A percentile compares a stretch with the other conserved stretches of the same genome.
Evolutionary conservation across 1,140 invertebrate species (phyloP).

Genomic region (Nautilus pompilius): DNA sequence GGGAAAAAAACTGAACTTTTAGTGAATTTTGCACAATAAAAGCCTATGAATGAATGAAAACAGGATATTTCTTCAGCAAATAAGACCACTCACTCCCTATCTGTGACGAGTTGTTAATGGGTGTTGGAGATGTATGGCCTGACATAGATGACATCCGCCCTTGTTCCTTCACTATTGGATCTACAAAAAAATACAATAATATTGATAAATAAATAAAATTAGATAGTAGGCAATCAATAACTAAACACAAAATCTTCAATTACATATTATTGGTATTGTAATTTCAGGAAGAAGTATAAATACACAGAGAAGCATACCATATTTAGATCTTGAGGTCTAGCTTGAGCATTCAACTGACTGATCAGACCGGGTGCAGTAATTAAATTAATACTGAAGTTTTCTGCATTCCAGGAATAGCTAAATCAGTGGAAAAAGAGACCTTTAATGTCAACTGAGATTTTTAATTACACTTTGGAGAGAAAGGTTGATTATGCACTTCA

Average conservation of each 20-base stretch:
- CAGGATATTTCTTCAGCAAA: not conserved
- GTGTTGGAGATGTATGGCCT: constrained; percentile 66
- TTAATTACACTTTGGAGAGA: too few relatives aligned
- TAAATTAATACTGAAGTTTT: too few relatives aligned
- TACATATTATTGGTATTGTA: not conserved
- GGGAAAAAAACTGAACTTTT: not conserved
- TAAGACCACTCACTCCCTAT: constrained; percentile 56
- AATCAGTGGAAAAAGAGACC: too few relatives aligned
- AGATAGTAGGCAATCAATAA: not conserved
- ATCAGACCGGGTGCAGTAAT: too few relatives aligned
- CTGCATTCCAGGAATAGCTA: too few relatives aligned
- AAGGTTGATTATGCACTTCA: too few relatives aligned
- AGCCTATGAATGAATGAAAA: constrained; percentile 1
- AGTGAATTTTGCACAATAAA: not conserved
- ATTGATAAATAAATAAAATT: not conserved
- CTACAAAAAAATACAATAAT: constrained; percentile 59
- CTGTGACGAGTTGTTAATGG: constrained; percentile 66
- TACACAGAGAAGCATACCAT: not conserved
- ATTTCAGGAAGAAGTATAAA: not conserved
- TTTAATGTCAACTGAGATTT: too few relatives aligned
- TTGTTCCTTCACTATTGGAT: constrained; percentile 87
- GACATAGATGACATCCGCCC: constrained; percentile 59
- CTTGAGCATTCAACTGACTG: not conserved
- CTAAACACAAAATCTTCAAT: not conserved
- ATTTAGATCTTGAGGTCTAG: not conserved